A percentile compares a stretch with the other conserved stretches of the same genome.
These are phyloP conservation scores for Cryptomyrus ogoouensis DNA, from an alignment of 2,113 vertebrate genomes.

Conservation along the genomic window DNA sequence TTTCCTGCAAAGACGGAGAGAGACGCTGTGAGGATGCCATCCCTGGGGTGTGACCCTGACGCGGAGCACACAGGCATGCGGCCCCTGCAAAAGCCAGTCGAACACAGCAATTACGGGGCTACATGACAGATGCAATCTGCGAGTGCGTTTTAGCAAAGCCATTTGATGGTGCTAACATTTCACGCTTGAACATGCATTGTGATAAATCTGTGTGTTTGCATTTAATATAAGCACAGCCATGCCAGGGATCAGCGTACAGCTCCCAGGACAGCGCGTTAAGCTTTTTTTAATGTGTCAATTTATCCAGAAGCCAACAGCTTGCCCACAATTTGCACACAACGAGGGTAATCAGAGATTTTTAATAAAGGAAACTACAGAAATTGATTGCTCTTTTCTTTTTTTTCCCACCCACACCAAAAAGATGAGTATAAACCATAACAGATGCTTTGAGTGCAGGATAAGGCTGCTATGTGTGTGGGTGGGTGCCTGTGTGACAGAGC, in stretches of 20 bases:
- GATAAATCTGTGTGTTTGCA: constrained; percentile 4
- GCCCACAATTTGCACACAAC: constrained; percentile 11
- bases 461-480: background rate
- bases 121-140: background rate
- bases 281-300: background rate
- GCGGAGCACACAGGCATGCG: background rate
- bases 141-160: constrained; percentile 7
- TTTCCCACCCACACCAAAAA: background rate
- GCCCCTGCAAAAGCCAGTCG: background rate
- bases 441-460: background rate
- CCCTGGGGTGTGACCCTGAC: background rate
- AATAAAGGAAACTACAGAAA: background rate
- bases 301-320: background rate
- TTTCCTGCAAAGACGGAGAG: constrained; percentile 70
- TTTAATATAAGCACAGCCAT: constrained; percentile 9
- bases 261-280: background rate
- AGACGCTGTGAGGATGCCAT: background rate
- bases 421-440: background rate
- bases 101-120: constrained; percentile 3
- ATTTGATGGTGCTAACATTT: constrained; percentile 14
- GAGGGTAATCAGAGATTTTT: background rate
- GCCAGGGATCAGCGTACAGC: background rate
- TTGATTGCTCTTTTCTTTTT: background rate
- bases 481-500: background rate
- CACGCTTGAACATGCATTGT: constrained; percentile 16